Percentiles rank a stretch among this genome's conserved stretches.
Evolutionary conservation across 2,888 invertebrate species (phyloP).

Genomic region (Nebria salina): DNA sequence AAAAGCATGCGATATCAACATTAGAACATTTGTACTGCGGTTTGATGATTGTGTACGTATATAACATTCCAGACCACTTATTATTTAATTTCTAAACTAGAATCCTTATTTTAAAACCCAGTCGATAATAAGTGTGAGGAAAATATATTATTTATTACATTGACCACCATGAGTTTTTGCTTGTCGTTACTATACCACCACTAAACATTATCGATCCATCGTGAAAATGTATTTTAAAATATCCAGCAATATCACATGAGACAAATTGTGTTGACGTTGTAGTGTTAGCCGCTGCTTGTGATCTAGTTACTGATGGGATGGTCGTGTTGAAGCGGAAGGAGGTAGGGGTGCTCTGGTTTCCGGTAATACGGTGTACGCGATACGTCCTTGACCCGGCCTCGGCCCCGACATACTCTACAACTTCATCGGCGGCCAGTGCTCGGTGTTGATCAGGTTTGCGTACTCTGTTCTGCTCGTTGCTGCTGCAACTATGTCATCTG

Average conservation of each 20-base stretch:
- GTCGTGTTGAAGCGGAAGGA: neutral
- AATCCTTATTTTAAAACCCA: too few species aligned
- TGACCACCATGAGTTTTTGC: too few species aligned
- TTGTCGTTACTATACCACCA: too few species aligned
- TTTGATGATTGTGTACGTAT: neutral
- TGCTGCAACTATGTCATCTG: neutral
- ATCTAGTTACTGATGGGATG: constrained; percentile 2
- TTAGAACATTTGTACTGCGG: neutral
- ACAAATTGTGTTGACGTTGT: neutral
- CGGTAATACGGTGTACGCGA: constrained; percentile 10
- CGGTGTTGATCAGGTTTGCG: neutral
- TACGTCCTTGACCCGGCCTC: constrained; percentile 20
- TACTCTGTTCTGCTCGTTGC: neutral
- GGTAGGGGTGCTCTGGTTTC: neutral
- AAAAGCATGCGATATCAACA: neutral
- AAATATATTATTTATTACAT: too few species aligned
- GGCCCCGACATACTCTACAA: constrained; percentile 10
- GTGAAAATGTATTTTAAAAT: neutral
- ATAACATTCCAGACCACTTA: too few species aligned
- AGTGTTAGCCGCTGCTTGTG: neutral
- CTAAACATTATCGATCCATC: neutral
- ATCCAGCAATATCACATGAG: neutral
- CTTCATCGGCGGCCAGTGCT: neutral
- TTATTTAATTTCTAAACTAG: too few species aligned
- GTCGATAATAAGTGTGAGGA: too few species aligned